Evolutionary conservation across 2,113 vertebrate species (phyloP).

Genomic region (mouse (Mus musculus)): GRCm39 chr8:45444501-45445000

Average conservation of each 20-base stretch:
- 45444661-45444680: slow-evolving; percentile 24
- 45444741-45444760: background rate
- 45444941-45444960: background rate
- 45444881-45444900: background rate
- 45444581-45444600: background rate
- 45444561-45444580: background rate
- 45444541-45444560: background rate
- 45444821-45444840: background rate
- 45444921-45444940: background rate
- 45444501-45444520: background rate
- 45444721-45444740: background rate
- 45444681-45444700: background rate
- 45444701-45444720: background rate
- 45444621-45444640: background rate
- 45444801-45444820: background rate
- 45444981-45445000: background rate
- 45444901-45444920: background rate
- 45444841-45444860: background rate
- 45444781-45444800: background rate
- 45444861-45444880: background rate
- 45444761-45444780: background rate
- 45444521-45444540: no score
- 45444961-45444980: background rate
- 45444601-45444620: slow-evolving; percentile 1
- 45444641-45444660: background rate